These are phyloP conservation scores for Microtus oregoni DNA, from an alignment of 2,113 vertebrate species.

Conservation along the genomic window DNA sequence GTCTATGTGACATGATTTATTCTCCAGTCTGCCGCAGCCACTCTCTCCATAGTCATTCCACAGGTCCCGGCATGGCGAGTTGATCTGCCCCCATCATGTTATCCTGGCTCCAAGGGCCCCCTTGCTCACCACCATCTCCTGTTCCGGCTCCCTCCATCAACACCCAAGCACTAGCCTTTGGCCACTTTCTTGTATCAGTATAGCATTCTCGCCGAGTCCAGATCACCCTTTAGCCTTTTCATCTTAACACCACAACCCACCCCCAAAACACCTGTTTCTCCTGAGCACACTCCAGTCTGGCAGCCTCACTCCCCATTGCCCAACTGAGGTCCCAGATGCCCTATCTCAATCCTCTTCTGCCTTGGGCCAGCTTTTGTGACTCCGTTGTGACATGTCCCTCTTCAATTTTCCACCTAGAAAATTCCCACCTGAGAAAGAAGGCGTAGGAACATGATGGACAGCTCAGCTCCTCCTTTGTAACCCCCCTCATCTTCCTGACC, in stretches of 20 bases:
- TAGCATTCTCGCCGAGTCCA: neutral
- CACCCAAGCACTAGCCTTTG: rapidly evolving
- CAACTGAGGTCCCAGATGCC: rapidly evolving
- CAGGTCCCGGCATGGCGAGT: neutral
- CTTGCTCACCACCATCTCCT: neutral
- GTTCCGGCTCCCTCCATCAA: neutral
- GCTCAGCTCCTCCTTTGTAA: neutral
- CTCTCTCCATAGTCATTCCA: rapidly evolving
- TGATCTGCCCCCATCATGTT: rapidly evolving
- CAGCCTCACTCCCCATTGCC: neutral
- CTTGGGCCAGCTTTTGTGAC: neutral
- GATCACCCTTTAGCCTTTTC: neutral
- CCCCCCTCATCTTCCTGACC: neutral
- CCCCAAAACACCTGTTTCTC: neutral
- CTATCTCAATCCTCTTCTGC: neutral
- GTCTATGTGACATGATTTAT: neutral
- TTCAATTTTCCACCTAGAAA: neutral
- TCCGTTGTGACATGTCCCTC: neutral
- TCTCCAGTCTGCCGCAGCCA: rapidly evolving
- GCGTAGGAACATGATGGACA: neutral
- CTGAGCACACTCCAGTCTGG: neutral
- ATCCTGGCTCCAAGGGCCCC: neutral
- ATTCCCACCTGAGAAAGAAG: too few relatives aligned
- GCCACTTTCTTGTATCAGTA: neutral
- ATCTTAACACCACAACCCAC: neutral